phyloP scores from a whole-genome alignment of 2,113 vertebrate species.

The Mohoua ochrocephala region DNA sequence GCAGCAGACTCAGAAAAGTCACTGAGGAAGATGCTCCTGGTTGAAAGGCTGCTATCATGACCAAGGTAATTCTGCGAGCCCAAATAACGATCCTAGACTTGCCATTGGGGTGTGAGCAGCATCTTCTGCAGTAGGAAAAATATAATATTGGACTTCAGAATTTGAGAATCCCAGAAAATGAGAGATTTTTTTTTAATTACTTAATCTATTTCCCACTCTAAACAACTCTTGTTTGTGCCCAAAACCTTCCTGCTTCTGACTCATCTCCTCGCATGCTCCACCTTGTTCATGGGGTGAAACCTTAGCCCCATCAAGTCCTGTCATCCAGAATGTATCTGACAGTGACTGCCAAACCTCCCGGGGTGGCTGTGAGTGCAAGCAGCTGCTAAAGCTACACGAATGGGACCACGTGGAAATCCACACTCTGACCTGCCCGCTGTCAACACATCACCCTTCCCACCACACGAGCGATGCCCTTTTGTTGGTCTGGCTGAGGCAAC shows the following conservation, averaged over 20 bases:
- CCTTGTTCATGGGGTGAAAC: conserved; percentile 1
- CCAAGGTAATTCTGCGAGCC: not conserved
- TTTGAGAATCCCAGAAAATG: not conserved
- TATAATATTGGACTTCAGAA: not conserved
- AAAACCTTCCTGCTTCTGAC: not conserved
- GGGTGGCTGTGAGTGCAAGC: not conserved
- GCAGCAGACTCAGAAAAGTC: not conserved
- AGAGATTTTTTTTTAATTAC: not conserved
- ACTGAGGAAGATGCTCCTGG: not conserved
- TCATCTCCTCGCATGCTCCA: not conserved
- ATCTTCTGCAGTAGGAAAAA: not conserved
- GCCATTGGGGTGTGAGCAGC: fast-evolving
- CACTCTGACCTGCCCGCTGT: not conserved
- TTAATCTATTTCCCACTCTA: not conserved
- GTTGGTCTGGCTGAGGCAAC: not conserved
- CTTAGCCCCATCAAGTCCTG: not conserved
- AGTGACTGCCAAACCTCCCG: not conserved
- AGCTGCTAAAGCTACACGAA: not conserved
- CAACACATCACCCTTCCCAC: not conserved
- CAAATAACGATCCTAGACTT: not conserved
- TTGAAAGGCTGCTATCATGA: not conserved
- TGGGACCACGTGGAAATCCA: not conserved
- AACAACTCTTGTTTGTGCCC: not conserved
- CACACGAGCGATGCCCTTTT: not conserved
- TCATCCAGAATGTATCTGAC: conserved; percentile 16